A percentile compares a stretch with the other conserved stretches of the same genome.
phyloP scores from a whole-genome alignment of 2,888 invertebrate genomes.

The Physocephala rufipes region DNA sequence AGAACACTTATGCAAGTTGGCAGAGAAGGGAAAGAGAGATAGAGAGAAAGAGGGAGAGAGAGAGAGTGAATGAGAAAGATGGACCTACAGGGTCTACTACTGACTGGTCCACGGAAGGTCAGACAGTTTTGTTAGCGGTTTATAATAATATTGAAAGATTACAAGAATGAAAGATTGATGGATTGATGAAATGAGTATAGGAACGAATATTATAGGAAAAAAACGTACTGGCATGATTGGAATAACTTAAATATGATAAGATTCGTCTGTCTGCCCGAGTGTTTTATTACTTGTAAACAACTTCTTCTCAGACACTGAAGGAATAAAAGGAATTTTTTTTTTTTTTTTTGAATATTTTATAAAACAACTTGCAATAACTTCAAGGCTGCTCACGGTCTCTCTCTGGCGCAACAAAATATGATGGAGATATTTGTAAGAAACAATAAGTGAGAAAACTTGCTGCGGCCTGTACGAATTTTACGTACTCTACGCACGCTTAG shows the following conservation, averaged over 20 bases:
- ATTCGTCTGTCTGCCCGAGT: too few relatives aligned
- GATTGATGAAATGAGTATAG: neutral
- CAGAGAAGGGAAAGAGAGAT: neutral
- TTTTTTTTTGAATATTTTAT: neutral
- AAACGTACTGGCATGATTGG: neutral
- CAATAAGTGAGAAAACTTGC: neutral
- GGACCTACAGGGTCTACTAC: neutral
- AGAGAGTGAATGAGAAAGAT: neutral
- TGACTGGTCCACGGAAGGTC: neutral
- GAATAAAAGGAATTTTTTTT: neutral
- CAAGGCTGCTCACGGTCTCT: too few relatives aligned
- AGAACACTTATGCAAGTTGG: neutral
- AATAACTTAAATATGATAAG: neutral
- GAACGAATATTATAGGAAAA: neutral
- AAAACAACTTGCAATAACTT: slow-evolving; percentile 11
- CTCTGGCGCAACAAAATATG: too few relatives aligned
- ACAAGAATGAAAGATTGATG: neutral
- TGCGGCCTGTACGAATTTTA: too few relatives aligned
- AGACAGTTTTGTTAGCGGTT: neutral
- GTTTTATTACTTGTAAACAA: too few relatives aligned
- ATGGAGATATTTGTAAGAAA: too few relatives aligned
- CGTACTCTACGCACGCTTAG: too few relatives aligned
- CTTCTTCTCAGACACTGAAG: too few relatives aligned
- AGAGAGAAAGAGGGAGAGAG: neutral
- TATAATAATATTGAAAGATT: too few relatives aligned